Evolutionary conservation across 2,797 vertebrate species (phyloP), one percentile per base, ranked within the genome.

Genomic region (Tarsius wallacei): DNA sequence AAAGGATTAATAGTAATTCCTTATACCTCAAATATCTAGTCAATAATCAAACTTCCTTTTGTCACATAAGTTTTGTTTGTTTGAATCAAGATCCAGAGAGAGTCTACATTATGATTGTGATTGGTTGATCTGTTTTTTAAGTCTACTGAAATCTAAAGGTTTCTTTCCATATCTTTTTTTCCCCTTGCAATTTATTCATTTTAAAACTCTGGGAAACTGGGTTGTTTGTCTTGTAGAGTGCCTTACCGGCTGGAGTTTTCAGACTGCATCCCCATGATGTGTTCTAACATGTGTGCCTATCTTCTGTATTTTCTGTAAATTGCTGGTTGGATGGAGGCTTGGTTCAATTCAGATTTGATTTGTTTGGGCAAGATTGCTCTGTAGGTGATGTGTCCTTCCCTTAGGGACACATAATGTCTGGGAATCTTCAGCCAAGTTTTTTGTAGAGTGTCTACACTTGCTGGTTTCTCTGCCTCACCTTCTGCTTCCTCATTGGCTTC

Each of bases 1-100:
- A 73, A 93, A 86, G 53, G 74, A 28, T 42, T n/a, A 17, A 89
- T 2, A 87, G 8, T 68, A 68, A 87, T 63, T 84, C 21, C 55
- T 68, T 76, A 68, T 63, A 33, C 2, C 22, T 71, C 53, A 95
- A 93, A 81, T 90, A 95, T 47, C 5, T 24, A 90, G 36, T 24
- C 24, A 61, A 19, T 71, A 76, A 89, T 82, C 49, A 87, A 70
- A 93, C 66, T 94, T 93, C 55, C n/a, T 85, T 51, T 93, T 47
- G 86, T 80, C 68, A 85, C 63, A 83, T 64, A 63, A 88, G 55
- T 51, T 51, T 64, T 86, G 28, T 88, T 64, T 84, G 57, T 74
- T 91, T 90, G 31, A 61, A 57, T 55, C 17, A 63, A 31, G 14
- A 90, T 95, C 66, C 53, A 87, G 63, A 59, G 24, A 83, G 42